Evolutionary conservation across 1,140 invertebrate species (phyloP).

Genomic region (Harpegnathos saltator): DNA sequence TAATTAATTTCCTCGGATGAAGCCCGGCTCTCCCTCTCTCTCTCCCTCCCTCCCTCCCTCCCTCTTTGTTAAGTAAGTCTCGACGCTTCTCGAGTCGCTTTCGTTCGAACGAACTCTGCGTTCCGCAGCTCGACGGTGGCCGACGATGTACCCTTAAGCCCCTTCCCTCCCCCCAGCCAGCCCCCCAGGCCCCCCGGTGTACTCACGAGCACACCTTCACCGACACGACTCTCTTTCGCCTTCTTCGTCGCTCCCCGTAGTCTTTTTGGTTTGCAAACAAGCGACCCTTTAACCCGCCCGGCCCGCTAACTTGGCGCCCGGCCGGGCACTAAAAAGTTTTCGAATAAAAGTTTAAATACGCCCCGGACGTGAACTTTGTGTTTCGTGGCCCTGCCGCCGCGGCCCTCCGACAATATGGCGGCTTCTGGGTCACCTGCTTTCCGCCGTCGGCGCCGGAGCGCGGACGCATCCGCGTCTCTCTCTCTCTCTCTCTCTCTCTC

Average conservation of each 20-base stretch:
- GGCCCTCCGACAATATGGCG: slow-evolving; percentile 76
- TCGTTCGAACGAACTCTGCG: background rate
- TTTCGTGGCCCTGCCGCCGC: slow-evolving; percentile 62
- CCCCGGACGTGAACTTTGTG: slow-evolving; percentile 78
- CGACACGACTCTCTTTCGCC: background rate
- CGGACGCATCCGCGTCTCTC: slow-evolving; percentile 40
- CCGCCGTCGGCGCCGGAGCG: slow-evolving; percentile 69
- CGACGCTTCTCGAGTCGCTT: background rate
- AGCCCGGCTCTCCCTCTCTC: background rate
- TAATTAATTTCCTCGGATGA: slow-evolving; percentile 60
- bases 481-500: no score
- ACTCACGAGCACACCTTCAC: slow-evolving; percentile 2
- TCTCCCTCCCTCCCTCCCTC: no score
- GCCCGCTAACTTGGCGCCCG: slow-evolving; percentile 29
- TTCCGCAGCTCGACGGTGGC: slow-evolving; percentile 24
- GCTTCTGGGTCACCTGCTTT: slow-evolving; percentile 75
- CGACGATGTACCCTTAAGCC: slow-evolving; percentile 10
- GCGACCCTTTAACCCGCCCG: slow-evolving; percentile 55
- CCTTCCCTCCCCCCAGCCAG: background rate
- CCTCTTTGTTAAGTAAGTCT: no score
- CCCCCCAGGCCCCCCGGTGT: background rate
- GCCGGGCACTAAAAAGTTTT: slow-evolving; percentile 82
- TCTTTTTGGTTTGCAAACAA: slow-evolving; percentile 68
- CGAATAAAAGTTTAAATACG: slow-evolving; percentile 85
- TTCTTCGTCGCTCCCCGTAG: slow-evolving; percentile 30